Evolutionary conservation across 2,113 vertebrate genomes (phyloP), one percentile per base, ranked within the genome.

Genomic region (Albula goreensis): DNA sequence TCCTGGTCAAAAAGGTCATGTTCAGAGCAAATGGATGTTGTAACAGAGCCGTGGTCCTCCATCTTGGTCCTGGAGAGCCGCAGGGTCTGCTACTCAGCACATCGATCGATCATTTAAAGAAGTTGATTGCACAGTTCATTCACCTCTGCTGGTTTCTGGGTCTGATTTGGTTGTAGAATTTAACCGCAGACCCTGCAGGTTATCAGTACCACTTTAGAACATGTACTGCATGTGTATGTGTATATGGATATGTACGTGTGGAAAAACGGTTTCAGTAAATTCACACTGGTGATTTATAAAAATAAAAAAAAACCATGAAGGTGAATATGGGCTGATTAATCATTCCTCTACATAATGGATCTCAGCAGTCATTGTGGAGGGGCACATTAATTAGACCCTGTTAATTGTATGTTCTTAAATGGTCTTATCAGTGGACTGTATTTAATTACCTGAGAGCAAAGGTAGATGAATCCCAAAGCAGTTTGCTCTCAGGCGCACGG

Each of bases 361-460:
- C 52, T 79, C 25, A n/a, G 57, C 19, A 50, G 4, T 53, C 52
- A 80, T 49, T n/a, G 84, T 19, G 19, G 10, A 10, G 63, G 60
- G 74, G 50, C 41, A 19, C 22, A 57, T 85, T 50, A 56, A 78
- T 77, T 56, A 13, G 19, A 22, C 19, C 31, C 50, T 31, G 49
- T 60, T 15, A 57, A 22, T 79, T 48, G 52, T 78, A 56, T 49
- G 63, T 5, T 70, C 63, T 85, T 49, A 85, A 85, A 57, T 60
- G 52, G 15, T 60, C 51, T 80, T 56, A 60, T 60, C 77, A 49
- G 49, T 15, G 17, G 81, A 60, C 53, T 48, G 53, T 74, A 31
- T 74, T 25, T 19, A 84, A 31, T 51, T 41, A n/a, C 50, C 13
- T 4, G 66, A 78, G 66, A 12, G 50, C 66, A 84, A 50, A 25